These are phyloP conservation scores for Notodonta ziczac DNA, from an alignment of 2,888 invertebrate species.

Conservation along the genomic window DNA sequence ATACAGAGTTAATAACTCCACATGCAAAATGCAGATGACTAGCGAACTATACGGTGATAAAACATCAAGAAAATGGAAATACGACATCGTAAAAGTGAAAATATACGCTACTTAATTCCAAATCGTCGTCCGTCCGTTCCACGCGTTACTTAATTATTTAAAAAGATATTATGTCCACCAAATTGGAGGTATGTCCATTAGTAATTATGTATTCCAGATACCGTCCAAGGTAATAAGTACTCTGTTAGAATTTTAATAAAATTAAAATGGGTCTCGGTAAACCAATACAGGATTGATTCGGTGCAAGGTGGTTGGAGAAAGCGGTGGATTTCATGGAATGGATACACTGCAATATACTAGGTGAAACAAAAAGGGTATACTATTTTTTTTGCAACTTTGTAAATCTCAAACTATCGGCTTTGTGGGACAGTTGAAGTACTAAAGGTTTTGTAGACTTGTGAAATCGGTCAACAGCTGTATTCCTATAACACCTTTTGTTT, in stretches of 20 bases:
- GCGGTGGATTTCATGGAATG: conserved; percentile 13
- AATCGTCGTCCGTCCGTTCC: conserved; percentile 42
- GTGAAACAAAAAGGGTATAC: too few species aligned
- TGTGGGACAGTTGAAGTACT: too few species aligned
- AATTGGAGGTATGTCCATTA: conserved; percentile 57
- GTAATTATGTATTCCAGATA: conserved; percentile 61
- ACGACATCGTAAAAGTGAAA: conserved; percentile 35
- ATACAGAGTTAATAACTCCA: background rate
- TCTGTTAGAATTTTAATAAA: conserved; percentile 56
- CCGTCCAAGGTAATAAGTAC: conserved; percentile 47
- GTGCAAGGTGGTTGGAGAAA: conserved; percentile 31
- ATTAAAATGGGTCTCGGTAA: conserved; percentile 56
- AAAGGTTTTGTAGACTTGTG: too few species aligned
- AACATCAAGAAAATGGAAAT: background rate
- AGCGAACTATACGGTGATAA: background rate
- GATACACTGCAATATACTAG: too few species aligned
- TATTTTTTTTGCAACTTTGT: too few species aligned
- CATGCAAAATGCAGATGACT: background rate
- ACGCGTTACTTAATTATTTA: conserved; percentile 43
- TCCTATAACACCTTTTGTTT: too few species aligned
- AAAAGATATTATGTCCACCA: conserved; percentile 45
- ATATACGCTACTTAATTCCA: conserved; percentile 51
- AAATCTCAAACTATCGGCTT: too few species aligned
- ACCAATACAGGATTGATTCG: conserved; percentile 38
- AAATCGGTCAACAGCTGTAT: too few species aligned